Percentiles rank a stretch among this genome's conserved stretches.
Evolutionary conservation across 2,797 vertebrate genomes (phyloP).

Genomic region (Linurgus olivaceus): DNA sequence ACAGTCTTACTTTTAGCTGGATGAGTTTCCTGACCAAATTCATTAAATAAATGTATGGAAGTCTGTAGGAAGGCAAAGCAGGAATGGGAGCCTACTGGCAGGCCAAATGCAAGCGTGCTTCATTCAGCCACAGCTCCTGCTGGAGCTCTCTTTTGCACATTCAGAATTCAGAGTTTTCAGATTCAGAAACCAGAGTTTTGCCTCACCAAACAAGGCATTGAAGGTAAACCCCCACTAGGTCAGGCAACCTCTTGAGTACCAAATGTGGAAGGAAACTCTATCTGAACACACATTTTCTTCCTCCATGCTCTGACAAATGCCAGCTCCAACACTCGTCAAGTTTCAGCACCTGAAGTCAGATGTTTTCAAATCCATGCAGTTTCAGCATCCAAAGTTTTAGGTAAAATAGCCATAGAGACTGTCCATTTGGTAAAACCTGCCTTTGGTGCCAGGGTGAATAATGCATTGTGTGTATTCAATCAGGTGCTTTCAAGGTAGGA

Average conservation of each 20-base stretch:
- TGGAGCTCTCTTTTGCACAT: neutral
- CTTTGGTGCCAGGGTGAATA: neutral
- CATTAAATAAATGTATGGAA: neutral
- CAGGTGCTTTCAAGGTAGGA: neutral
- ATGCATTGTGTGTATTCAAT: neutral
- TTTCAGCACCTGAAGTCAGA: neutral
- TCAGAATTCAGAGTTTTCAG: neutral
- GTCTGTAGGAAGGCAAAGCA: neutral
- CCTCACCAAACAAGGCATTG: neutral
- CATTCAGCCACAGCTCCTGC: rapidly evolving
- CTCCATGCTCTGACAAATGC: neutral
- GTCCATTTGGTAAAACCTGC: neutral
- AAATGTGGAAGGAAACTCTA: neutral
- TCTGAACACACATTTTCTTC: neutral
- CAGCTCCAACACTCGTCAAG: neutral
- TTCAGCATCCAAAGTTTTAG: neutral
- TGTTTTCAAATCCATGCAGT: neutral
- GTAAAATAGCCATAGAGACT: neutral
- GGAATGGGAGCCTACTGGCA: neutral
- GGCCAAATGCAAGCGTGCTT: neutral
- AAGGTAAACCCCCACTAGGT: neutral
- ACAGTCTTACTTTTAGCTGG: neutral
- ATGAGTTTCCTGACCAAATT: neutral
- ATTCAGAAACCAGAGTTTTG: neutral
- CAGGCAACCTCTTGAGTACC: neutral